These are phyloP conservation scores for Neofelis nebulosa DNA, from an alignment of 2,113 vertebrate genomes.

Conservation along the genomic window DNA sequence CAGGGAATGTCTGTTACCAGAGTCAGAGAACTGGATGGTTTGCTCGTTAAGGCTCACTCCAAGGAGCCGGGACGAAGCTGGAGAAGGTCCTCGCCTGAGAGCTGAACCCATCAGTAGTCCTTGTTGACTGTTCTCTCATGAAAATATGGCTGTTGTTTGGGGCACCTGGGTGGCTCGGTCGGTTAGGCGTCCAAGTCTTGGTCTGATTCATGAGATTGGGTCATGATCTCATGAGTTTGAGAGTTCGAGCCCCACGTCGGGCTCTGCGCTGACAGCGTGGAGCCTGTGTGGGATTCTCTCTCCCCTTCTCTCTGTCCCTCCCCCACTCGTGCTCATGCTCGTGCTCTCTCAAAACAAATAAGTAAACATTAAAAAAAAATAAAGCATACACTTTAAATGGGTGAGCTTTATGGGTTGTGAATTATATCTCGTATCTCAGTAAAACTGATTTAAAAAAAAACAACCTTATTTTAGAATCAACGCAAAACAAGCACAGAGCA, in stretches of 20 bases:
- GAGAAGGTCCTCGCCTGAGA: not conserved
- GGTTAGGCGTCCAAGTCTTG: no score
- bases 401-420: not conserved
- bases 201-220: no score
- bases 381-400: not conserved
- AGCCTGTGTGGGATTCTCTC: no score
- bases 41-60: not conserved
- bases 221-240: no score
- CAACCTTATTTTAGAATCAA: not conserved
- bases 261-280: no score
- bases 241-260: no score
- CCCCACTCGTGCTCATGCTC: no score
- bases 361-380: no score
- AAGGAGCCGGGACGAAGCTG: not conserved
- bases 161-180: no score
- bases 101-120: accelerated
- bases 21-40: not conserved
- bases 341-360: no score
- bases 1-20: not conserved
- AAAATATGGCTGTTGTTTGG: not conserved
- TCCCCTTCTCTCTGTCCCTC: no score
- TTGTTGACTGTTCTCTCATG: not conserved
- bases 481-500: not conserved
- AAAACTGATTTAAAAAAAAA: not conserved
- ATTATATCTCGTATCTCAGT: not conserved